phyloP scores from a whole-genome alignment of 2,888 invertebrate species.

The Epinotia bilunana region DNA sequence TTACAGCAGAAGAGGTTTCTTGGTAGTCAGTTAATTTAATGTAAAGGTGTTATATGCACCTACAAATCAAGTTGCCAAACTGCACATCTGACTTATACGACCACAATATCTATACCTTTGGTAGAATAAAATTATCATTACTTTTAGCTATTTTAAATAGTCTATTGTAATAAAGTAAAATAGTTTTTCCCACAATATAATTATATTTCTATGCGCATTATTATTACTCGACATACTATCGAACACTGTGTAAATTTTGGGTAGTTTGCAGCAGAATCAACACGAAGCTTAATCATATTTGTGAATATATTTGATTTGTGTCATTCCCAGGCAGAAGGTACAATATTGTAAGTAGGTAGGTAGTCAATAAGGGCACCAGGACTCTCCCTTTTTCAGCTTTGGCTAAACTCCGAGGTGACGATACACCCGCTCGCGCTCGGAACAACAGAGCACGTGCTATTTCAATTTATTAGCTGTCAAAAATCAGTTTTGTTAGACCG shows the following conservation, averaged over 20 bases:
- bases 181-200: slow-evolving; percentile 17
- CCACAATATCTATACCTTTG: slow-evolving; percentile 15
- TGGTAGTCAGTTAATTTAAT: neutral
- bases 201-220: slow-evolving; percentile 1
- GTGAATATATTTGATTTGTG: too few species aligned
- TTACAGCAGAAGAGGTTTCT: slow-evolving; percentile 19
- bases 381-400: too few species aligned
- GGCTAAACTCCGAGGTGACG: too few species aligned
- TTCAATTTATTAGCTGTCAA: too few species aligned
- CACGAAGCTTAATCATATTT: too few species aligned
- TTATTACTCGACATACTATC: slow-evolving; percentile 5
- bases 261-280: neutral
- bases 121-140: slow-evolving; percentile 7
- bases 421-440: too few species aligned
- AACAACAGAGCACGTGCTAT: too few species aligned
- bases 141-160: slow-evolving; percentile 12
- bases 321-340: neutral
- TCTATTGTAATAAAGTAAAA: slow-evolving; percentile 22
- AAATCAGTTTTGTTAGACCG: too few species aligned
- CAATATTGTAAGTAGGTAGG: neutral
- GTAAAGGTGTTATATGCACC: neutral
- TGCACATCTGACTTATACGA: neutral
- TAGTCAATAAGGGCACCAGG: too few species aligned
- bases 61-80: neutral
- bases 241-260: neutral